These are phyloP conservation scores for Pelecanus crispus DNA, from an alignment of 2,113 vertebrate genomes.

Conservation along the genomic window DNA sequence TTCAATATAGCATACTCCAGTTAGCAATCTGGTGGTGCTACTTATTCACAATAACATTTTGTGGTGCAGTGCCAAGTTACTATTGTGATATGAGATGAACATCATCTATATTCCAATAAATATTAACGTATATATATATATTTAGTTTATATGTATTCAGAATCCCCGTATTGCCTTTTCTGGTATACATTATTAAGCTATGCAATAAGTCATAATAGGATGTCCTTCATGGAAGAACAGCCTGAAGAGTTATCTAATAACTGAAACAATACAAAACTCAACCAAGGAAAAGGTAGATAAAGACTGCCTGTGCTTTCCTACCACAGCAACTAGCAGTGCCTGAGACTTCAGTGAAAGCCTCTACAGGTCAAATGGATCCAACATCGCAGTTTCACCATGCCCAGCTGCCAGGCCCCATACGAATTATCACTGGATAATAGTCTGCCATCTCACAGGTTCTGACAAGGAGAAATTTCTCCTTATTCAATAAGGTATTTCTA, in stretches of 20 bases:
- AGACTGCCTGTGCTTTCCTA: no score
- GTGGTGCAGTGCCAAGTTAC: neutral
- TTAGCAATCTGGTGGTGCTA: neutral
- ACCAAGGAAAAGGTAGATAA: neutral
- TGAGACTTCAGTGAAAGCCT: no score
- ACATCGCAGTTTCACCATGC: neutral
- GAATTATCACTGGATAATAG: neutral
- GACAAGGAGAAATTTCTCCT: neutral
- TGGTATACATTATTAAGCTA: neutral
- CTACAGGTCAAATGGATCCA: neutral
- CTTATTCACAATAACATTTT: neutral
- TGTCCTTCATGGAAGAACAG: neutral
- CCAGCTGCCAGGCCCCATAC: neutral
- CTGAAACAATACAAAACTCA: neutral
- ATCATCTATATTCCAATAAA: neutral
- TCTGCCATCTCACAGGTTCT: neutral
- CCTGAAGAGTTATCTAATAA: neutral
- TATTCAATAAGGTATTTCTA: neutral
- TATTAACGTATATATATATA: neutral
- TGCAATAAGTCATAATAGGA: neutral
- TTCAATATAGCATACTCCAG: neutral
- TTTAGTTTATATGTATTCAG: neutral
- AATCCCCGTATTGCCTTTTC: neutral
- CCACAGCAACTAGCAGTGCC: no score
- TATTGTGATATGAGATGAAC: neutral